Conservation (phyloP, 1,140 invertebrate species). For the Acromyrmex charruanus region DNA sequence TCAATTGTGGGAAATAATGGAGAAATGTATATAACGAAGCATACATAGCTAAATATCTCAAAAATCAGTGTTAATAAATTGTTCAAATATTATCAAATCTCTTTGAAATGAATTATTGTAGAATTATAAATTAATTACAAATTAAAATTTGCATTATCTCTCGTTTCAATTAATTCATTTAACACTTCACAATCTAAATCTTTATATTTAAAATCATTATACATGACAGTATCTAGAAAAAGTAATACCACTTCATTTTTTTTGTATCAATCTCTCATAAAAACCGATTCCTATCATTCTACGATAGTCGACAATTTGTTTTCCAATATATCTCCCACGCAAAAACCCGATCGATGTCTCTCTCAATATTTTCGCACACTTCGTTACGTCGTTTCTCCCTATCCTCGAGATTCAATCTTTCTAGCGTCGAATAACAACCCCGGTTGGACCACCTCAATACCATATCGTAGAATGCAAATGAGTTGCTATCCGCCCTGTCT, state of each 20-base stretch:
- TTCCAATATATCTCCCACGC: conserved; percentile 37
- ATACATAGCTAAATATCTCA: neutral
- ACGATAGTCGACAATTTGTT: conserved; percentile 26
- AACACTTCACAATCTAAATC: neutral
- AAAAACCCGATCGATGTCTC: conserved; percentile 26
- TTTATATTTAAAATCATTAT: neutral
- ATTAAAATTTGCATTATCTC: neutral
- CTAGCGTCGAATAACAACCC: conserved; percentile 42
- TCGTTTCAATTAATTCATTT: neutral
- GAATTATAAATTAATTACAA: conserved; percentile 1
- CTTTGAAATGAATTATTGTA: neutral
- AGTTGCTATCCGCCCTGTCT: conserved; percentile 46
- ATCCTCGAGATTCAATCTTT: conserved; percentile 44
- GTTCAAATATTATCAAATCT: neutral
- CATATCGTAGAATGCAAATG: conserved; percentile 67
- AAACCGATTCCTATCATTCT: neutral
- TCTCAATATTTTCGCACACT: conserved; percentile 64
- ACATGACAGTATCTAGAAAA: neutral
- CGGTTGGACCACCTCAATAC: neutral
- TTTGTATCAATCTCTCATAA: neutral
- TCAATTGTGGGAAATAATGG: conserved; percentile 41
- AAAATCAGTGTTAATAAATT: neutral
- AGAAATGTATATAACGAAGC: neutral
- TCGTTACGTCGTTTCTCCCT: conserved; percentile 29
- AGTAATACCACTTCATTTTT: neutral